These are phyloP conservation scores for Uropetala carovei DNA, from an alignment of 2,888 invertebrate genomes.

Conservation along the genomic window DNA sequence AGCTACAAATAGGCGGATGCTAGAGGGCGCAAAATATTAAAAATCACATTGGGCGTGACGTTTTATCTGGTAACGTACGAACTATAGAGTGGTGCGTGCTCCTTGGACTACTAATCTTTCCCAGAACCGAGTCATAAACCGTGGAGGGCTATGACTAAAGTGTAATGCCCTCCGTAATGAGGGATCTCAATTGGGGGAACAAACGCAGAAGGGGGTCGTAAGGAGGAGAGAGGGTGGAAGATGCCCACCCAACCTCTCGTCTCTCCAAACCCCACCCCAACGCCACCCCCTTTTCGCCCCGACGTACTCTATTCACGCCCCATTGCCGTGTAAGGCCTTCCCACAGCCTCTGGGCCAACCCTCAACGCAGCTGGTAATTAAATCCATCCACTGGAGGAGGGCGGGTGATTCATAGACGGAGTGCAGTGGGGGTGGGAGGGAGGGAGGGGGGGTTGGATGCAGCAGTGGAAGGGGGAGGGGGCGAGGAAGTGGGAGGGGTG, in stretches of 20 bases:
- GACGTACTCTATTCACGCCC: constrained; percentile 20
- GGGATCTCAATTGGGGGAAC: constrained; percentile 23
- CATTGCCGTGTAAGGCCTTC: constrained; percentile 13
- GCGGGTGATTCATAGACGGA: background rate
- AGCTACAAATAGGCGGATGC: background rate
- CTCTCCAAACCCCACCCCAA: background rate
- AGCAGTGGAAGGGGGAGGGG: background rate
- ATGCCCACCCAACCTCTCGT: too few relatives aligned
- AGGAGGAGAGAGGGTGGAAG: background rate
- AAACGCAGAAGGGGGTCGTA: background rate
- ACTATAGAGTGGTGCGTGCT: background rate
- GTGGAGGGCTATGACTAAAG: constrained; percentile 23
- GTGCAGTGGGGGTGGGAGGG: background rate
- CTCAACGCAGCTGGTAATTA: constrained; percentile 16
- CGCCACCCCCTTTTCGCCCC: background rate
- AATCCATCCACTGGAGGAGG: constrained; percentile 5
- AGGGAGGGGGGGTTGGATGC: background rate
- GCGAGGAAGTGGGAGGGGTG: background rate
- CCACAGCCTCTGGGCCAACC: constrained; percentile 16
- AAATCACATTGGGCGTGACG: background rate
- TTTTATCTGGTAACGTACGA: background rate
- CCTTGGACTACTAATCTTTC: background rate
- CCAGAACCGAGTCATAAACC: background rate
- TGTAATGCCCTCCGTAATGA: constrained; percentile 17
- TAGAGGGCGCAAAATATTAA: background rate